Evolutionary conservation across 92 coral and sea anemone genomes (phyloP).

Genomic region (Metridium senile): DNA sequence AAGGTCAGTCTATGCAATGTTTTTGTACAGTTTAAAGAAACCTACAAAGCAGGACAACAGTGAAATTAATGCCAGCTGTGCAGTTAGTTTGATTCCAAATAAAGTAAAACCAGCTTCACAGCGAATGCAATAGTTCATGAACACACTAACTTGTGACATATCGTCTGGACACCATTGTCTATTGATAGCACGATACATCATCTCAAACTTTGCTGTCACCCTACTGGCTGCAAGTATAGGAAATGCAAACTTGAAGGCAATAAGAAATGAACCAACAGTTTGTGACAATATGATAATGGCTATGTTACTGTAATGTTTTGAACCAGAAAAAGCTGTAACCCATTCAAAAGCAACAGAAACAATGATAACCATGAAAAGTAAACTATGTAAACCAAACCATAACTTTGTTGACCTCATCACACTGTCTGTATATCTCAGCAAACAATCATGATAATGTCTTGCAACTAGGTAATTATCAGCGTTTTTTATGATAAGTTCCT

Average conservation of each 20-base stretch:
- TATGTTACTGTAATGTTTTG: constrained; percentile 8
- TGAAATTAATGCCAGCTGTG: constrained; percentile 55
- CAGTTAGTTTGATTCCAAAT: constrained; percentile 43
- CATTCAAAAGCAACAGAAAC: constrained; percentile 48
- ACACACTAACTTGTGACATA: constrained; percentile 52
- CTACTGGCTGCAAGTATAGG: constrained; percentile 69
- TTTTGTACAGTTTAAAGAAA: constrained; percentile 54
- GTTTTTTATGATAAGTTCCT: constrained; percentile 31
- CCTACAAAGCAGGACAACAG: constrained; percentile 58
- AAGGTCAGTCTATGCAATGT: neutral
- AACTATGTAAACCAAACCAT: constrained; percentile 62
- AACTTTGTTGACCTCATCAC: constrained; percentile 36
- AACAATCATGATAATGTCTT: constrained; percentile 57
- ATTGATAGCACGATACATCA: constrained; percentile 52
- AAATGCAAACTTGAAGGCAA: constrained; percentile 68
- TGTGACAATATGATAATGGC: constrained; percentile 44
- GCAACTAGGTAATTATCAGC: constrained; percentile 56
- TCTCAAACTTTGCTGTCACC: constrained; percentile 59
- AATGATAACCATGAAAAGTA: constrained; percentile 49
- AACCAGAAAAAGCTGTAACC: constrained; percentile 35
- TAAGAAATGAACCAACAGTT: constrained; percentile 52
- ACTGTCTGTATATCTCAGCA: constrained; percentile 58
- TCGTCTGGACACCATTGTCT: constrained; percentile 42
- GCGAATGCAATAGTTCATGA: constrained; percentile 54
- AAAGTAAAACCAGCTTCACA: constrained; percentile 65